Evolutionary conservation across 2,113 vertebrate genomes (phyloP).

Genomic region (Sialia sialis): DNA sequence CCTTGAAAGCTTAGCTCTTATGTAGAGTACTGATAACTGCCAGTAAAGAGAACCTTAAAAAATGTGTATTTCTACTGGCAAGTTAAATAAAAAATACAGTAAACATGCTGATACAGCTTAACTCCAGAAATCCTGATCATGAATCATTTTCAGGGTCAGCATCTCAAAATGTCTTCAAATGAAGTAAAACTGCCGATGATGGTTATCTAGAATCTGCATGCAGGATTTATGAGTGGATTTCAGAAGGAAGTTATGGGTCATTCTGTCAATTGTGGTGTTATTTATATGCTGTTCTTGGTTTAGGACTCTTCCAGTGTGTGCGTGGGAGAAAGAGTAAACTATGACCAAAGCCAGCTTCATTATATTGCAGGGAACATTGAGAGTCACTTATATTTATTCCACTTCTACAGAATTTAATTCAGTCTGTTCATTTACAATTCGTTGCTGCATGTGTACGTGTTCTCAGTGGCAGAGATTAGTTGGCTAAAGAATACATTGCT

Average conservation of each 20-base stretch:
- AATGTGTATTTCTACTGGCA: background rate
- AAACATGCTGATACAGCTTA: background rate
- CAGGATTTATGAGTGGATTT: constrained; percentile 24
- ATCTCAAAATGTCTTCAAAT: background rate
- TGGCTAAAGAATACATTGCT: background rate
- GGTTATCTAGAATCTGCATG: constrained; percentile 7
- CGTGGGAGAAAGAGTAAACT: constrained; percentile 37
- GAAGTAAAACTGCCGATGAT: background rate
- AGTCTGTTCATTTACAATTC: background rate
- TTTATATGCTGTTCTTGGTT: constrained; percentile 30
- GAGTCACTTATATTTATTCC: background rate
- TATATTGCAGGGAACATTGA: background rate
- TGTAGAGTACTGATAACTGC: background rate
- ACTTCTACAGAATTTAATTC: background rate
- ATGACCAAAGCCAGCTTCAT: background rate
- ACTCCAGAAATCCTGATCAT: background rate
- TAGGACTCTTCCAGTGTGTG: background rate
- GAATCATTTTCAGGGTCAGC: background rate
- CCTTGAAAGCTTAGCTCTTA: background rate
- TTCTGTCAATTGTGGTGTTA: constrained; percentile 37
- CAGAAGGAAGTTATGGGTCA: constrained; percentile 33
- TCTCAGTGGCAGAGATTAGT: background rate
- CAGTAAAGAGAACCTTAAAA: background rate
- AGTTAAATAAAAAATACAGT: background rate
- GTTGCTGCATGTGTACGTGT: background rate